Conservation (phyloP, 1,140 invertebrate species). For the Elysia chlorotica region DNA sequence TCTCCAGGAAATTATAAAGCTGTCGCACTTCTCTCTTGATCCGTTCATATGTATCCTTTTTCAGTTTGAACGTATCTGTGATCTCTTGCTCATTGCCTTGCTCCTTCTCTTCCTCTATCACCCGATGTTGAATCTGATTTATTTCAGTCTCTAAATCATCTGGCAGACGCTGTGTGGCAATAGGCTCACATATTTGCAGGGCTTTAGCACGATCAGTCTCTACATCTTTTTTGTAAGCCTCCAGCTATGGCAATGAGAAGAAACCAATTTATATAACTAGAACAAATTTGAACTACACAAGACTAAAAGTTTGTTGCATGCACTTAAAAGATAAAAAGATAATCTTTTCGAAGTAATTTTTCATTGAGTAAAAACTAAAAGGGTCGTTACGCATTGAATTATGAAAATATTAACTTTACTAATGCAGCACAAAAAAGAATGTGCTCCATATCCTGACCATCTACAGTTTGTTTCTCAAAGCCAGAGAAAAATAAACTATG, state of each 20-base stretch:
- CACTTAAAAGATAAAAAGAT: too few species aligned
- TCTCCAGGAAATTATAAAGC: slow-evolving; percentile 31
- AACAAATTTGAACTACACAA: too few species aligned
- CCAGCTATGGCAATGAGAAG: slow-evolving; percentile 2
- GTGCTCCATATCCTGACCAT: too few species aligned
- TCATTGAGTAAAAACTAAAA: too few species aligned
- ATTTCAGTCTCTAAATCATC: slow-evolving; percentile 55
- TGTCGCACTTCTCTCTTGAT: slow-evolving; percentile 54
- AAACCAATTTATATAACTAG: too few species aligned
- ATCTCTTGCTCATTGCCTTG: slow-evolving; percentile 57
- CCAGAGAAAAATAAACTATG: neutral
- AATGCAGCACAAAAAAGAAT: too few species aligned
- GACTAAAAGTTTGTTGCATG: too few species aligned
- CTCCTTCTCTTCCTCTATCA: slow-evolving; percentile 49
- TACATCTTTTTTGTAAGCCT: neutral
- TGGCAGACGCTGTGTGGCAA: slow-evolving; percentile 44
- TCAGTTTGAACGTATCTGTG: slow-evolving; percentile 51
- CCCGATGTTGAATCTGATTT: slow-evolving; percentile 50
- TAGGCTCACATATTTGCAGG: slow-evolving; percentile 42
- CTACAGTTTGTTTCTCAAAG: too few species aligned
- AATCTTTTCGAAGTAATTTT: too few species aligned
- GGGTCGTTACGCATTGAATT: too few species aligned
- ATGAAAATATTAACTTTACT: too few species aligned
- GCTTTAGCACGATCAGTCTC: slow-evolving; percentile 44
- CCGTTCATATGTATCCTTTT: slow-evolving; percentile 45